phyloP scores from a whole-genome alignment of 2,113 vertebrate genomes.

The Eonycteris spelaea region DNA sequence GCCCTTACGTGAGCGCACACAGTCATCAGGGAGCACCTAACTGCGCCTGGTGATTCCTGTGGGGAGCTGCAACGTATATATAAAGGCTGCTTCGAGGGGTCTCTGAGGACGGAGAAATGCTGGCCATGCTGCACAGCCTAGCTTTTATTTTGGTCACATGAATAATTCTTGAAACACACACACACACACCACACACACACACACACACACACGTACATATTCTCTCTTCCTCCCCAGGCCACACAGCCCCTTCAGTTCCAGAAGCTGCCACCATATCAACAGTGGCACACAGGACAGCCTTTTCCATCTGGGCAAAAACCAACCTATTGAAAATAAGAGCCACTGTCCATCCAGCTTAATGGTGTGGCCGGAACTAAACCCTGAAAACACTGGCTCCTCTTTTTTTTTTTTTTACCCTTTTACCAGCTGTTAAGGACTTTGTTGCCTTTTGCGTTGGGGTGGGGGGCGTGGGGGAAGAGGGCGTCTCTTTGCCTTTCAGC shows the following conservation, averaged over 20 bases:
- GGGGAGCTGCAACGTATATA: too few relatives aligned
- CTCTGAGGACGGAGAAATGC: accelerated
- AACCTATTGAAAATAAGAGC: not conserved
- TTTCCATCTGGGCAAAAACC: not conserved
- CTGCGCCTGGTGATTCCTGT: accelerated
- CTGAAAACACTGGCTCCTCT: not conserved
- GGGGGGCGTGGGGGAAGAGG: not conserved
- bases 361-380: accelerated
- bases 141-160: not conserved
- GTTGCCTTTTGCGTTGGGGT: not conserved
- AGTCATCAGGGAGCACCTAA: not conserved
- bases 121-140: too few relatives aligned
- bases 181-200: not conserved
- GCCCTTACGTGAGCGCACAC: accelerated
- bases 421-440: not conserved
- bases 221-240: accelerated
- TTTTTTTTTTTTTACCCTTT: not conserved
- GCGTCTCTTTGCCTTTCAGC: not conserved
- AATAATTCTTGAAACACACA: not conserved
- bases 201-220: not conserved
- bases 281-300: not conserved
- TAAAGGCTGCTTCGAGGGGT: not conserved
- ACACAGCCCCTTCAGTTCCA: not conserved
- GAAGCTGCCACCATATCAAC: too few relatives aligned
- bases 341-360: not conserved